Percentiles rank a stretch among this genome's conserved stretches.
phyloP scores from a whole-genome alignment of 2,888 invertebrate genomes.

The Trimorus sp. region DNA sequence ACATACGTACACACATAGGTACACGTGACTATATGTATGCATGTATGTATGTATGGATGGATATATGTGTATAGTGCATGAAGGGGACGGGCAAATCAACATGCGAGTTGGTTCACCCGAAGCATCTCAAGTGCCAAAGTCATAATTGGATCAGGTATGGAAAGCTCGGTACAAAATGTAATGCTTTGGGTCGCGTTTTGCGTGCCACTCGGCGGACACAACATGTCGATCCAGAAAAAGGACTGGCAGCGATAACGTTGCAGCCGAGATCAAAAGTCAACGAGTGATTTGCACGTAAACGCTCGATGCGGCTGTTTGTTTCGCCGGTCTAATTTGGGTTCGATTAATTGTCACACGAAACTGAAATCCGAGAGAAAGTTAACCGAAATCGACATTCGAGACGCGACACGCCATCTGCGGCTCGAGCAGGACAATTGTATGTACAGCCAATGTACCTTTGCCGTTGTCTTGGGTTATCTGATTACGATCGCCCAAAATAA shows the following conservation, averaged over 20 bases:
- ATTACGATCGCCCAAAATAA: too few relatives aligned
- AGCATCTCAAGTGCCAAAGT: too few relatives aligned
- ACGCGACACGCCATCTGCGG: not conserved
- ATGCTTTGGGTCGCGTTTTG: too few relatives aligned
- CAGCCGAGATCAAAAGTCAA: conserved; percentile 29
- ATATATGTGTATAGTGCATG: too few relatives aligned
- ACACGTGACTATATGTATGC: not conserved
- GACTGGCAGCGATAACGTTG: conserved; percentile 10
- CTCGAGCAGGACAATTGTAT: not conserved
- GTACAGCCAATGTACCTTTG: not conserved
- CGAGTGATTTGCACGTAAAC: conserved; percentile 44
- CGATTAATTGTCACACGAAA: conserved; percentile 29
- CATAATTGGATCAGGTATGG: too few relatives aligned
- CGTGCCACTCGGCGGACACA: not conserved
- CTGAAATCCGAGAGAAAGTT: conserved; percentile 39
- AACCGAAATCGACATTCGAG: conserved; percentile 10
- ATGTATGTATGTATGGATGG: too few relatives aligned
- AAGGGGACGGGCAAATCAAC: too few relatives aligned
- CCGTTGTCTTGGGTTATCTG: too few relatives aligned
- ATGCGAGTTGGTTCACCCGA: too few relatives aligned
- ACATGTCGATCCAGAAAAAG: conserved; percentile 44
- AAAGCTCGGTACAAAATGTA: too few relatives aligned
- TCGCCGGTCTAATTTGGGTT: not conserved
- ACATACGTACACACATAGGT: conserved; percentile 20
- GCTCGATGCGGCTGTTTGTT: too few relatives aligned